Conservation (phyloP, 2,888 invertebrate species). For the Calameuta pallipes region DNA sequence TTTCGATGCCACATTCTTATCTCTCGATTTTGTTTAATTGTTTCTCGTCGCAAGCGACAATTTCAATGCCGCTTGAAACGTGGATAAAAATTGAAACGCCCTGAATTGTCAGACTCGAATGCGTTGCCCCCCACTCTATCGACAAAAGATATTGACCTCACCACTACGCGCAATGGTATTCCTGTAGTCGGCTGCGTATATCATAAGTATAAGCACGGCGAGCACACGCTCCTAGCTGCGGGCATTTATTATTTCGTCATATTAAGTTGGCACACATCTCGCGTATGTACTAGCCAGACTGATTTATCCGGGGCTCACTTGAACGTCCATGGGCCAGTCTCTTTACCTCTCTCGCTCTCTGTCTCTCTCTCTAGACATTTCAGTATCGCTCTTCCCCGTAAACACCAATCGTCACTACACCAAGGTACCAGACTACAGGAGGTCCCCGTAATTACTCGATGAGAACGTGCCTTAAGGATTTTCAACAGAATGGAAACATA, state of each 20-base stretch:
- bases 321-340: not conserved
- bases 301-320: not conserved
- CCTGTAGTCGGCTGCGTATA: not conserved
- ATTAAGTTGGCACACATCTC: conserved; percentile 14
- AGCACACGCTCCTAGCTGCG: conserved; percentile 22
- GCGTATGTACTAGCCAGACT: not conserved
- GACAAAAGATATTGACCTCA: conserved; percentile 42
- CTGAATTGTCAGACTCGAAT: conserved; percentile 3
- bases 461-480: not conserved
- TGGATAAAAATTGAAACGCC: not conserved
- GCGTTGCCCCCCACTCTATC: conserved; percentile 34
- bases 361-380: not conserved
- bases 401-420: too few relatives aligned
- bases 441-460: not conserved
- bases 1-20: not conserved
- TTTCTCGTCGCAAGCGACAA: not conserved
- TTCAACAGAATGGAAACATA: not conserved
- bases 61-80: not conserved
- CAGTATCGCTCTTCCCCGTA: not conserved
- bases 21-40: not conserved
- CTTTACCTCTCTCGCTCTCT: not conserved
- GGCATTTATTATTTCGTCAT: conserved; percentile 34
- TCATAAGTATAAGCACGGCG: conserved; percentile 11
- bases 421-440: not conserved
- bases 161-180: conserved; percentile 26